phyloP scores from a whole-genome alignment of 2,113 vertebrate species.

The Pampusana beccarii region DNA sequence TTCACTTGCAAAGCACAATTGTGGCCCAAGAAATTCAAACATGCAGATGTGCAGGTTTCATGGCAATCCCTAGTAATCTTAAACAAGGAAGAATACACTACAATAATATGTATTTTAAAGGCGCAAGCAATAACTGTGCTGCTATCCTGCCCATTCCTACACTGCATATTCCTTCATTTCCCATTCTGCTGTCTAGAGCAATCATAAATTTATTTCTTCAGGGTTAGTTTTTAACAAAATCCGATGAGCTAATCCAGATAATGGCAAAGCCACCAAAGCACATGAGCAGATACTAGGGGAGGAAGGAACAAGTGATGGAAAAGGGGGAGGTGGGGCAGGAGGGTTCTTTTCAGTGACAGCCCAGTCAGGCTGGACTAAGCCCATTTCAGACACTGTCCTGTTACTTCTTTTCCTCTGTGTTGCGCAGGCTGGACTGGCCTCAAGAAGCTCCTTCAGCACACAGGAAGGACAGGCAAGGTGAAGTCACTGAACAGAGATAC shows the following conservation, averaged over 20 bases:
- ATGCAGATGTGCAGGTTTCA: neutral
- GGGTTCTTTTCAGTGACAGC: neutral
- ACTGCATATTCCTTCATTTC: neutral
- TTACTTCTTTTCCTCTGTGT: neutral
- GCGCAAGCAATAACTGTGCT: neutral
- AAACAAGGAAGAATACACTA: neutral
- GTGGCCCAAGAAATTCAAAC: neutral
- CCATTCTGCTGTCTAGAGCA: neutral
- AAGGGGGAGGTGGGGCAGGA: neutral
- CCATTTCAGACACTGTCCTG: neutral
- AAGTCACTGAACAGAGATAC: neutral
- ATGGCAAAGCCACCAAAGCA: neutral
- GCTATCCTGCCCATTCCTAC: neutral
- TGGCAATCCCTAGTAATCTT: neutral
- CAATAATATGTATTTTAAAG: neutral
- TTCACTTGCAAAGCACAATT: neutral
- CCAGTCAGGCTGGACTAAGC: neutral
- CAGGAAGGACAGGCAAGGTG: neutral
- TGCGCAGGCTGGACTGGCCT: neutral
- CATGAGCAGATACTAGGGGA: neutral
- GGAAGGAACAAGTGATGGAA: neutral
- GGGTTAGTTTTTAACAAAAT: neutral
- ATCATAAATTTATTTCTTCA: neutral
- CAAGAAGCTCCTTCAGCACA: neutral
- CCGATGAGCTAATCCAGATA: neutral